Percentiles rank a stretch among this genome's conserved stretches.
These are phyloP conservation scores for Rallus crepitans DNA, from an alignment of 2,797 vertebrate species.

Conservation along the genomic window DNA sequence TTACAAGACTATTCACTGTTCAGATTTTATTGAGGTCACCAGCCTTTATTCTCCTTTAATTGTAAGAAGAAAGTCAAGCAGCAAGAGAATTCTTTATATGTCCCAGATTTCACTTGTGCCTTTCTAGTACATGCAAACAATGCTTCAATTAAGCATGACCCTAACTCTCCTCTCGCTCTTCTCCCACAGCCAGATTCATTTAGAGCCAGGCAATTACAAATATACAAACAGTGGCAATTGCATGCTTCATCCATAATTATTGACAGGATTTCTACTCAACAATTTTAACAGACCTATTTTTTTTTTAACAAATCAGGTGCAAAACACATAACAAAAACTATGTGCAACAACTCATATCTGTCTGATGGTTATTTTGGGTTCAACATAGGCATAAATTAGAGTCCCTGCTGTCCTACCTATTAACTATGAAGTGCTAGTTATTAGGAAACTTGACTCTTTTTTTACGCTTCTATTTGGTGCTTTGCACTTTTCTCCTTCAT, in stretches of 20 bases:
- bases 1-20: background rate
- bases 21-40: constrained; percentile 52
- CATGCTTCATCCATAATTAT: background rate
- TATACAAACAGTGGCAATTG: background rate
- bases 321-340: background rate
- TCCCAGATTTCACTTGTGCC: background rate
- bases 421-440: background rate
- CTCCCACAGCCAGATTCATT: background rate
- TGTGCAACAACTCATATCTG: background rate
- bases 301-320: background rate
- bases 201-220: constrained; percentile 31
- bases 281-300: background rate
- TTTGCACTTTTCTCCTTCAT: background rate
- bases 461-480: background rate
- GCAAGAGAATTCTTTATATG: background rate
- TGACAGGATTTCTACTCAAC: background rate
- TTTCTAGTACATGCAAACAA: background rate
- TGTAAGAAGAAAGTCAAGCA: background rate
- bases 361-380: background rate
- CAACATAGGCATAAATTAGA: background rate
- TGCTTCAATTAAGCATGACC: background rate
- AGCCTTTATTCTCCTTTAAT: background rate
- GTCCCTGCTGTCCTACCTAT: background rate
- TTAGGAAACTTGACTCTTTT: background rate
- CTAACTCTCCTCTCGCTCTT: background rate